phyloP scores from a whole-genome alignment of 2,888 invertebrate species.

The Netelia melanura region DNA sequence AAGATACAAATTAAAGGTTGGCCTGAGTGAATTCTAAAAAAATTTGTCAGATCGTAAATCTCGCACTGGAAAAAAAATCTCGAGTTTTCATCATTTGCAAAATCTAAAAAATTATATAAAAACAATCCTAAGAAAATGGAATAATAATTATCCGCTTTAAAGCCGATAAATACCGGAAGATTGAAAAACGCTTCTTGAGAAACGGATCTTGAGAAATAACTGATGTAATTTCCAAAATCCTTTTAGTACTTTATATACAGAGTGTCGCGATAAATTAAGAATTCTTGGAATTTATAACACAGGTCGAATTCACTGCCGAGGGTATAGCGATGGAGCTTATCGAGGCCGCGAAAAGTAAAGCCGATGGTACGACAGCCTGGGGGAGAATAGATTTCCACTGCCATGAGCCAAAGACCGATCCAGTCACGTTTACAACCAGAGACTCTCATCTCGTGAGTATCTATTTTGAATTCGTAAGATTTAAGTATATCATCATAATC shows the following conservation, averaged over 20 bases:
- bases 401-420: conserved; percentile 94
- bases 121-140: too few relatives aligned
- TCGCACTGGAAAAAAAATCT: too few relatives aligned
- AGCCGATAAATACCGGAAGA: too few relatives aligned
- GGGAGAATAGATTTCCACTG: conserved; percentile 95
- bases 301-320: conserved; percentile 97
- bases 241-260: not conserved
- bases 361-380: conserved; percentile 86
- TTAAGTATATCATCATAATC: conserved; percentile 8
- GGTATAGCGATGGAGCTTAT: conserved; percentile 94
- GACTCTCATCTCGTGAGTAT: conserved; percentile 95
- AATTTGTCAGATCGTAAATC: too few relatives aligned
- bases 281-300: conserved; percentile 67
- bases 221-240: not conserved
- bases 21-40: too few relatives aligned
- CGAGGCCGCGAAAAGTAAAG: conserved; percentile 93
- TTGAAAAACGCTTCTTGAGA: too few relatives aligned
- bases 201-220: too few relatives aligned
- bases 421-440: conserved; percentile 96
- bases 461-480: conserved; percentile 12
- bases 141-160: too few relatives aligned
- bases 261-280: not conserved
- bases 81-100: too few relatives aligned
- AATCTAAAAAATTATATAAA: too few relatives aligned
- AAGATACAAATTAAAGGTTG: too few relatives aligned